Conservation (phyloP, 2,797 vertebrate species). For the Chrysolophus pictus region DNA sequence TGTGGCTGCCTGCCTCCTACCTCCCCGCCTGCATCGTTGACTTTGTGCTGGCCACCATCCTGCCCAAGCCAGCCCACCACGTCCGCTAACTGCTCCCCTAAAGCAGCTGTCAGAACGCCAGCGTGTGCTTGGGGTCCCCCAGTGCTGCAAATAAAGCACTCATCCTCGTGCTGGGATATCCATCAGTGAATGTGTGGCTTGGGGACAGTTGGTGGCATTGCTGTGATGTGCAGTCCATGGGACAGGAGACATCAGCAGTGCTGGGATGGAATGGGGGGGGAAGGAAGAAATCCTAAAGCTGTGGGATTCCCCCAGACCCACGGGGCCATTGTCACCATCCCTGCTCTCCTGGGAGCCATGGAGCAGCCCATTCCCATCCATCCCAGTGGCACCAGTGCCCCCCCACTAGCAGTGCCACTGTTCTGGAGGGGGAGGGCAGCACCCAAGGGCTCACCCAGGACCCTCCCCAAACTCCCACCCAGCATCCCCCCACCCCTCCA, state of each 20-base stretch:
- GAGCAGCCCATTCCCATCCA: neutral
- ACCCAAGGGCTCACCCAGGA: neutral
- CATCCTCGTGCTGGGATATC: no score
- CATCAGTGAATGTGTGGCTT: accelerated
- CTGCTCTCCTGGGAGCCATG: neutral
- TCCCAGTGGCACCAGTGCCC: no score
- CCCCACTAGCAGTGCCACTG: no score
- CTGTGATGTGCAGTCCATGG: no score
- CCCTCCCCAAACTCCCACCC: neutral
- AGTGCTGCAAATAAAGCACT: no score
- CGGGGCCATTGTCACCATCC: accelerated
- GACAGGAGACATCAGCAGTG: no score
- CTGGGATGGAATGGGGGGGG: no score
- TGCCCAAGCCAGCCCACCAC: conserved; percentile 87
- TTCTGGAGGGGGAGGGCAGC: neutral
- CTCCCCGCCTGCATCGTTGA: conserved; percentile 90
- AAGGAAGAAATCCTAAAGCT: neutral
- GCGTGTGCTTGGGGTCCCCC: no score
- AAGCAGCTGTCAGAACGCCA: no score
- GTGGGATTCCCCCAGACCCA: no score
- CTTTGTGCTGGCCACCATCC: conserved; percentile 81
- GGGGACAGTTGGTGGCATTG: neutral
- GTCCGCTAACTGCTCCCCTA: conserved; percentile 57
- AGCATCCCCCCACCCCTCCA: no score
- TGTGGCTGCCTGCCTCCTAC: conserved; percentile 94